Percentiles rank a stretch among this genome's conserved stretches.
Evolutionary conservation across 1,140 invertebrate genomes (phyloP).

Genomic region (Batillaria attramentaria): DNA sequence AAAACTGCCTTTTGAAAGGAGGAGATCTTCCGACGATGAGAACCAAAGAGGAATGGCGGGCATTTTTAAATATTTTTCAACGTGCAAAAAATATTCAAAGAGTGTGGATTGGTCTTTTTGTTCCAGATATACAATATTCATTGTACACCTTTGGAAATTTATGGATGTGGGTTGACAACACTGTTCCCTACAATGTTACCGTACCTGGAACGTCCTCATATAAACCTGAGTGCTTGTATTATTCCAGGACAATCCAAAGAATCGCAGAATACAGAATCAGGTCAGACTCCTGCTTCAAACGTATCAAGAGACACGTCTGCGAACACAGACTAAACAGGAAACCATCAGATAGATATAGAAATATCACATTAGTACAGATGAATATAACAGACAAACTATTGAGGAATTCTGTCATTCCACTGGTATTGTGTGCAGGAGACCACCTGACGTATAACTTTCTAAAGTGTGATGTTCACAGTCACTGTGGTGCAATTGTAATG

Average conservation of each 20-base stretch:
- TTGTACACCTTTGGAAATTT: no score
- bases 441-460: constrained; percentile 12
- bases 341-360: no score
- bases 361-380: no score
- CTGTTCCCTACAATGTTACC: no score
- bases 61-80: not conserved
- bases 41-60: not conserved
- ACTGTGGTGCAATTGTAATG: not conserved
- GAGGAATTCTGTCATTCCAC: not conserved
- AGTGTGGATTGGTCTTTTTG: not conserved
- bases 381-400: not conserved
- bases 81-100: not conserved
- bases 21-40: not conserved
- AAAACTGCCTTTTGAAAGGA: not conserved
- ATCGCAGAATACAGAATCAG: not conserved
- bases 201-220: no score
- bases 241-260: not conserved
- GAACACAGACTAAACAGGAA: no score
- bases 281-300: not conserved
- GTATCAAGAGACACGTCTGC: no score
- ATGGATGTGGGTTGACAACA: constrained; percentile 16
- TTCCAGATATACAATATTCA: not conserved
- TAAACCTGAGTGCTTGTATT: no score
- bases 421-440: not conserved
- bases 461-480: constrained; percentile 1